Percentiles rank a stretch among this genome's conserved stretches.
phyloP scores from a whole-genome alignment of 1,140 invertebrate genomes.

The Cephus cinctus region DNA sequence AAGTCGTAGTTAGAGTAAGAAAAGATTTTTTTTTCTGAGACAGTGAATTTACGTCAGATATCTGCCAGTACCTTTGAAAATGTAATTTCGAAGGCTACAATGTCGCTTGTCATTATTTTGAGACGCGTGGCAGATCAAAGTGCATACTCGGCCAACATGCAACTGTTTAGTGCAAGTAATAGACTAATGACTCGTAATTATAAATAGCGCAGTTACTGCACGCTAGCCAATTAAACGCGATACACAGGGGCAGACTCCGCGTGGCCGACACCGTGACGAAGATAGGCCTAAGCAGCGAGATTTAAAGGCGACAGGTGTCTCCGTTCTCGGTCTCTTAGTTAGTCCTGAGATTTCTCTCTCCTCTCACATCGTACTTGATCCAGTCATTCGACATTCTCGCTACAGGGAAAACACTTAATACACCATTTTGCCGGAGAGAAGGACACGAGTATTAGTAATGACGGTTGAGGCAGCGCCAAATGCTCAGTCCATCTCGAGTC shows the following conservation, averaged over 20 bases:
- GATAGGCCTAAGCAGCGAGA: conserved; percentile 47
- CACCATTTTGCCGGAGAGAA: conserved; percentile 44
- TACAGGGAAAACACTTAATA: conserved; percentile 37
- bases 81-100: too few relatives aligned
- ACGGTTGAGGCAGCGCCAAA: too few relatives aligned
- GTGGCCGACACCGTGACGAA: conserved; percentile 31
- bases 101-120: too few relatives aligned
- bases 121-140: too few relatives aligned
- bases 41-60: too few relatives aligned
- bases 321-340: conserved; percentile 14
- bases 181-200: conserved; percentile 40
- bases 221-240: conserved; percentile 51
- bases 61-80: too few relatives aligned
- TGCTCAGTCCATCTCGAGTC: too few relatives aligned
- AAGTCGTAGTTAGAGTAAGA: too few relatives aligned
- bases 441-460: too few relatives aligned
- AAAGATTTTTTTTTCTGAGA: too few relatives aligned
- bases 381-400: conserved; percentile 8
- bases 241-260: conserved; percentile 33
- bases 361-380: background rate
- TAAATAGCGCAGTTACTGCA: conserved; percentile 36
- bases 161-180: conserved; percentile 37
- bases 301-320: conserved; percentile 53
- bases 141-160: too few relatives aligned
- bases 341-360: conserved; percentile 5